Base-by-base conservation (phyloP, 2,888 invertebrate genomes). In the Ceraclea dissimilis region DNA sequence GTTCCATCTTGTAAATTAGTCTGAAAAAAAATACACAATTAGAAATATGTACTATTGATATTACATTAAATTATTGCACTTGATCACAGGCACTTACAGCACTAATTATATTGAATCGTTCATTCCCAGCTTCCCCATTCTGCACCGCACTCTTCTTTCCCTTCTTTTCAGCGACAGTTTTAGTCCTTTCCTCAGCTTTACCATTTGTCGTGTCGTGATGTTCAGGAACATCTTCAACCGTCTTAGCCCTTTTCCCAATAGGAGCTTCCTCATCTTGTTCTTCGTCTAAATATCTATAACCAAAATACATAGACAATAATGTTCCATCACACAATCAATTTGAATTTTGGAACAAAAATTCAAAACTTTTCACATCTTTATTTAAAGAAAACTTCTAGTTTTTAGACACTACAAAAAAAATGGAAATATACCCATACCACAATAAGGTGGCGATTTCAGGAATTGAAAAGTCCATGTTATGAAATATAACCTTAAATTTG, bases 221-320 rank as follows among this genome's bases (percentile, higher is more conserved):
- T 50, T 56, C 55, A 10, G 34, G 1, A 18, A 11, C 34, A 1
- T 17, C n/a, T 16, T 54, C 46, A 16, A 44, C 31, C 1, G 53
- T 19, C 33, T 61, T 61, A 2, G 54, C 49, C 57, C 73, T 73
- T 66, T 76, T 78, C 6, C 70, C 70, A 10, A 70, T 70, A 0
- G 72, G 54, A 18, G 71, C 72, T 0, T 77, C 77, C 54, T 75
- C 76, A 55, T 75, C 76, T 0, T 71, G 71, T n/a, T 76, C 75
- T 52, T 78, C 78, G 57, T 78, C 77, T 54, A 76, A 70, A 52
- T 75, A 78, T 59, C 78, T 78, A 62, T 5, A 31, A 44, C 39
- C 16, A n/a, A 49, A n/a, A n/a, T 13, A 52, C 13, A 17, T 11
- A 51, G 26, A 26, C 26, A 26, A 10, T 26, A n/a, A 26, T 26